Percentiles rank a stretch among this genome's conserved stretches.
phyloP scores from a whole-genome alignment of 2,113 vertebrate genomes.

The Irena cyanogastra region DNA sequence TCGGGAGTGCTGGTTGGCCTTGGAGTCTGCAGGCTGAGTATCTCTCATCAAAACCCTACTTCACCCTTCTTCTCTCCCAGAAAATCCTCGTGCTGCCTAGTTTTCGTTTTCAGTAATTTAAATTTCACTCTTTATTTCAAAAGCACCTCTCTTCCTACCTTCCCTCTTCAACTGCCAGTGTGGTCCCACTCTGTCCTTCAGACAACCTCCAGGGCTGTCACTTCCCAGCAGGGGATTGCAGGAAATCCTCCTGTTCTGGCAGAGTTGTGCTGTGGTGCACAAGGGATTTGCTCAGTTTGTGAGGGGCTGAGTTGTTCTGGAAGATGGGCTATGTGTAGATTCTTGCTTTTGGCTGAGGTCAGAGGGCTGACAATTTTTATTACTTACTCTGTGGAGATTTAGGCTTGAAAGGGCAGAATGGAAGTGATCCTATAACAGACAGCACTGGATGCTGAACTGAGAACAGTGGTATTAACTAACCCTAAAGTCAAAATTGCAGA shows the following conservation, averaged over 20 bases:
- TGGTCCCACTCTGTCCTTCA: neutral
- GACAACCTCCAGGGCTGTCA: neutral
- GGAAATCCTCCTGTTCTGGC: neutral
- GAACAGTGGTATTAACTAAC: neutral
- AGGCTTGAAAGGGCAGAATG: neutral
- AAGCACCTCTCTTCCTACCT: neutral
- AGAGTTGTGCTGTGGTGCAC: neutral
- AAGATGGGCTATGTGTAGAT: neutral
- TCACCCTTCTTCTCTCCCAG: neutral
- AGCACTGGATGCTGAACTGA: neutral
- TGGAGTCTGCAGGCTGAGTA: neutral
- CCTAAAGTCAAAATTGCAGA: neutral
- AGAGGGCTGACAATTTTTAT: neutral
- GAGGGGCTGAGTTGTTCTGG: neutral
- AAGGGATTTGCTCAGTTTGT: neutral
- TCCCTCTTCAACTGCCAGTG: neutral
- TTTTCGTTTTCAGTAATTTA: neutral
- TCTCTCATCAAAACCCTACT: neutral
- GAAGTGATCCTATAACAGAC: neutral
- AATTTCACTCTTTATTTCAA: neutral
- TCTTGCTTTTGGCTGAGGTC: neutral
- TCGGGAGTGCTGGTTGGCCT: neutral
- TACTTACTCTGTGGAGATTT: neutral
- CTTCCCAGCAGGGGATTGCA: neutral
- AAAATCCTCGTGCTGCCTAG: neutral